Percentiles rank a stretch among this genome's conserved stretches.
Conservation (phyloP, 2,888 invertebrate genomes). For the Parnassius mnemosyne region DNA sequence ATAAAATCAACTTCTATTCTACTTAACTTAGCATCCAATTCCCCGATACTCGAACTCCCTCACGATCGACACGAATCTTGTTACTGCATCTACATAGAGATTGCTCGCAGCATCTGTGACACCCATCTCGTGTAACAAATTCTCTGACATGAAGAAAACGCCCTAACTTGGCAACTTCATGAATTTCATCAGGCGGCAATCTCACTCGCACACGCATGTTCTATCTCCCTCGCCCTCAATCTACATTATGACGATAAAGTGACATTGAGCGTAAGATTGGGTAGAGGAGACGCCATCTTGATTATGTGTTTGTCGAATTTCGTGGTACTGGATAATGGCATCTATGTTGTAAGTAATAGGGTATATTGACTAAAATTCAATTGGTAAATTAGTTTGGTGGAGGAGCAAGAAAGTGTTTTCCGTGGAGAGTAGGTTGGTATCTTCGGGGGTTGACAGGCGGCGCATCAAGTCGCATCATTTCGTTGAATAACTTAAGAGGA, state of each 20-base stretch:
- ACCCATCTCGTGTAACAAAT: slow-evolving; percentile 15
- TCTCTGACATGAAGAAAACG: slow-evolving; percentile 45
- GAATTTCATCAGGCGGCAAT: slow-evolving; percentile 57
- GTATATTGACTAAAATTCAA: slow-evolving; percentile 1
- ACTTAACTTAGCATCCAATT: background rate
- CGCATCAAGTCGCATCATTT: slow-evolving; percentile 33
- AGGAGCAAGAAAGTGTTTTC: slow-evolving; percentile 59
- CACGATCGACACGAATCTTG: background rate
- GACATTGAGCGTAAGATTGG: slow-evolving; percentile 75
- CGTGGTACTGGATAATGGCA: slow-evolving; percentile 31
- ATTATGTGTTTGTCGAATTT: slow-evolving; percentile 20
- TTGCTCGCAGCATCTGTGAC: slow-evolving; percentile 18
- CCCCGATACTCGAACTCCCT: background rate
- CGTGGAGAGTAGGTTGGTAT: slow-evolving; percentile 54
- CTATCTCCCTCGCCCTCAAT: slow-evolving; percentile 45
- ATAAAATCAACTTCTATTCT: background rate
- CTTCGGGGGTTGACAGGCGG: slow-evolving; percentile 51
- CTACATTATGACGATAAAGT: slow-evolving; percentile 73
- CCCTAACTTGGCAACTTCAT: slow-evolving; percentile 47
- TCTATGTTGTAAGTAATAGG: slow-evolving; percentile 30
- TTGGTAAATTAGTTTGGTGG: slow-evolving; percentile 34
- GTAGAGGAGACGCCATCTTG: slow-evolving; percentile 39
- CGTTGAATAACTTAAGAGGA: slow-evolving; percentile 11
- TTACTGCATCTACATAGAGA: slow-evolving; percentile 17
- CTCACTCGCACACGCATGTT: slow-evolving; percentile 23